Evolutionary conservation across 2,888 invertebrate genomes (phyloP).

Genomic region (Eupithecia tripunctaria): DNA sequence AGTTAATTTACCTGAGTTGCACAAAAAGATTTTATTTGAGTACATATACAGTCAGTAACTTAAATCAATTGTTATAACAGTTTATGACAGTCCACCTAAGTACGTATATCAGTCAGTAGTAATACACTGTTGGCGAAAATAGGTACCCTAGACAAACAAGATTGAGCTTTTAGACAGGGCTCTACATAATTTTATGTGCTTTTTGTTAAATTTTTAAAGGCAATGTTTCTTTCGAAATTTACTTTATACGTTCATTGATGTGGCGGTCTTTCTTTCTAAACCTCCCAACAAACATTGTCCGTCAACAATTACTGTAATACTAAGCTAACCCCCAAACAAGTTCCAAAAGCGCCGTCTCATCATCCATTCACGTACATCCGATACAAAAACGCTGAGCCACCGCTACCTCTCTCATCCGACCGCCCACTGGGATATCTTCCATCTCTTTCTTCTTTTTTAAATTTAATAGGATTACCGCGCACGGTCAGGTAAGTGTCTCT

Average conservation of each 20-base stretch:
- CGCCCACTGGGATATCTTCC: slow-evolving; percentile 64
- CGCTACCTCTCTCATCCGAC: slow-evolving; percentile 53
- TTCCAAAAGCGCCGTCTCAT: slow-evolving; percentile 39
- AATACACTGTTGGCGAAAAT: neutral
- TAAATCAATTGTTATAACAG: too few relatives aligned
- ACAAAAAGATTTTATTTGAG: neutral
- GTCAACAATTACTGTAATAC: slow-evolving; percentile 21
- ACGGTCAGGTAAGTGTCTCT: slow-evolving; percentile 81
- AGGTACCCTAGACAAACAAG: neutral
- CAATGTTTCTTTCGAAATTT: neutral
- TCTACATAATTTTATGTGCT: neutral
- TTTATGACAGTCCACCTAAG: neutral
- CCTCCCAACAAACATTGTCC: slow-evolving; percentile 18
- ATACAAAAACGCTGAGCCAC: slow-evolving; percentile 40
- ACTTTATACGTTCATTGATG: slow-evolving; percentile 3
- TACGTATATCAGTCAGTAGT: neutral
- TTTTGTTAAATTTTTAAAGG: neutral
- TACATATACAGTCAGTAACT: too few relatives aligned
- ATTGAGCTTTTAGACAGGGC: neutral
- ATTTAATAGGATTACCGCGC: slow-evolving; percentile 76
- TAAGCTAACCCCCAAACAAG: slow-evolving; percentile 35
- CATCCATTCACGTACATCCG: slow-evolving; percentile 41
- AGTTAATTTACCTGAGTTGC: too few relatives aligned
- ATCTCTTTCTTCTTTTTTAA: slow-evolving; percentile 46
- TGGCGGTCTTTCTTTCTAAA: neutral